Conservation (phyloP, 2,888 invertebrate species). For the Lymantria monacha region DNA sequence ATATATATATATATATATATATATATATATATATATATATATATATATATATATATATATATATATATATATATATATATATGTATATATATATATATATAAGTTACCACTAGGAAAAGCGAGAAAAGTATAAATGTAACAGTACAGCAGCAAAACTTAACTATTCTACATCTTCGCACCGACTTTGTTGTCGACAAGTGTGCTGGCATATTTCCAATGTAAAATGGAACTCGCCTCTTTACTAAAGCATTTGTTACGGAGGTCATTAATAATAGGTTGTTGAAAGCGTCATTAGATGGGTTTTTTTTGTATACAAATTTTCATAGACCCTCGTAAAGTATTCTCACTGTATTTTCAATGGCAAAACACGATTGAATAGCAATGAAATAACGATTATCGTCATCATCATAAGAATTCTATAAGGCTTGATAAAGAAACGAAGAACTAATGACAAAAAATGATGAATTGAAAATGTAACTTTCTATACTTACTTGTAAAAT, state of each 20-base stretch:
- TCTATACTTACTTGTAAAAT: not conserved
- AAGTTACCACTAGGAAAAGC: no score
- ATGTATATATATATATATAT: no score
- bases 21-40: no score
- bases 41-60: no score
- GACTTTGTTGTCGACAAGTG: conserved; percentile 47
- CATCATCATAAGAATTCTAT: not conserved
- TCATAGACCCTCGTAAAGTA: not conserved
- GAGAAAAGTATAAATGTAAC: no score
- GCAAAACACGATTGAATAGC: not conserved
- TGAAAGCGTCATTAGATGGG: conserved; percentile 35
- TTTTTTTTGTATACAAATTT: conserved; percentile 16
- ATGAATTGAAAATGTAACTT: not conserved
- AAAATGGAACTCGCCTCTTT: conserved; percentile 60
- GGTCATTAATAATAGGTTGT: conserved; percentile 65
- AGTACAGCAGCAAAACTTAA: conserved; percentile 3
- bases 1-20: no score
- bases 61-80: no score
- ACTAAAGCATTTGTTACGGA: conserved; percentile 48
- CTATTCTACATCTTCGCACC: conserved; percentile 36
- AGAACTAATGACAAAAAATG: not conserved
- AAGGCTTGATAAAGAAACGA: not conserved
- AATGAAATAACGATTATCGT: not conserved
- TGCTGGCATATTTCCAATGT: conserved; percentile 67
- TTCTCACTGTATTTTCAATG: not conserved